Evolutionary conservation across 2,888 invertebrate genomes (phyloP), one percentile per base, ranked within the genome.

Genomic region (Ectemnius lituratus): DNA sequence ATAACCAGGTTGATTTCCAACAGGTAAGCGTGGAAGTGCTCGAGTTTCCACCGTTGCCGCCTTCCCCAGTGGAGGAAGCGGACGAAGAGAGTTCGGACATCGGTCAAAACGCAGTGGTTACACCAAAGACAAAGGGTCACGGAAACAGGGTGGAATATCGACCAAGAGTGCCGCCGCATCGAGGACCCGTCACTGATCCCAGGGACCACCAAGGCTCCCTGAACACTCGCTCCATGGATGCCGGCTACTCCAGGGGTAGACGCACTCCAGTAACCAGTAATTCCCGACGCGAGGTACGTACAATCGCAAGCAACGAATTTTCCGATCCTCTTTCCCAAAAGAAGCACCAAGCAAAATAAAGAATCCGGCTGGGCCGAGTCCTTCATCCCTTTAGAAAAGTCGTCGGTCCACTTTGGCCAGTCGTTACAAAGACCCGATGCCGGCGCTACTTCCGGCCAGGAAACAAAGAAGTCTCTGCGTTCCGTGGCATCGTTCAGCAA

Each of bases 171-270:
- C 95, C 96, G 81, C 96, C 96, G 56, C 95, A 95, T 73, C 95
- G 96, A 88, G 93, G 94, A 16, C 87, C 86, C 63, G 82, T 86
- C 65, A 84, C 88, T 74, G 90, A 90, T 62, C 85, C 88, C 27
- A 90, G 89, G 70, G 89, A 91, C 78, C 89, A 91, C 77, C 89
- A 89, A 70, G 87, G 93, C 47, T 96, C 96, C 78, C 93, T 97
- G 76, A 96, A 96, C 90, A 96, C 96, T 80, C 93, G 96, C 86
- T 96, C 96, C 6, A 96, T 97, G 95, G 96, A 97, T 88, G 95
- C 95, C 2, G 95, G 95, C 79, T 96, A 95, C 87, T 94, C 83
- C 73, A 88, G 86, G 78, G 89, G 91, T 78, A 84, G 90, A 84
- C 77, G 89, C 73, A 86, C 88, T 28, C 86, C 90, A 80, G 79